Percentiles rank a stretch among this genome's conserved stretches.
Evolutionary conservation across 2,797 vertebrate genomes (phyloP).

Genomic region (Spinus pinus): DNA sequence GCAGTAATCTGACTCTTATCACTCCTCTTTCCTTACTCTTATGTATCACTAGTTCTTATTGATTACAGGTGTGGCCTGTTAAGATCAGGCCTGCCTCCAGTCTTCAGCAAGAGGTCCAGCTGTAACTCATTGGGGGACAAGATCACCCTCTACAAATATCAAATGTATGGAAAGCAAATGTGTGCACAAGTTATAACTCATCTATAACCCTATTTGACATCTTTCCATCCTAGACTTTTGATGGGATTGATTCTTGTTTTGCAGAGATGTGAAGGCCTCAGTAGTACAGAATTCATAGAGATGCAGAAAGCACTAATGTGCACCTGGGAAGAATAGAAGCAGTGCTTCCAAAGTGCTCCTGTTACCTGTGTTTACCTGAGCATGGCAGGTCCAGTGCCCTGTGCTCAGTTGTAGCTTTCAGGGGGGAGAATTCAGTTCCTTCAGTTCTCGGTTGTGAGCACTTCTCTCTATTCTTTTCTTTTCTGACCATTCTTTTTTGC

Average conservation of each 20-base stretch:
- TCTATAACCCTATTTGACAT: neutral
- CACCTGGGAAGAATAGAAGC: neutral
- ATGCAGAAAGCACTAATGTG: neutral
- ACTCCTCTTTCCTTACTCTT: too few species aligned
- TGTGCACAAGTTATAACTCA: neutral
- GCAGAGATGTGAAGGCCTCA: neutral
- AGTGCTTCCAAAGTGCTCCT: neutral
- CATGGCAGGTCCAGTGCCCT: neutral
- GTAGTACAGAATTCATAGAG: neutral
- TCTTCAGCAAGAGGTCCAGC: too few species aligned
- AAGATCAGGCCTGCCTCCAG: too few species aligned
- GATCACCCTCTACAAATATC: too few species aligned
- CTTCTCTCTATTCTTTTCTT: neutral
- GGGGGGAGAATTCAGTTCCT: fast-evolving
- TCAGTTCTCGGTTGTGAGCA: neutral
- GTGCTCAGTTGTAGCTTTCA: neutral
- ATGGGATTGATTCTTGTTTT: neutral
- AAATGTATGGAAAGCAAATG: neutral
- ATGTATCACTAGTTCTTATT: too few species aligned
- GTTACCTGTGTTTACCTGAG: neutral
- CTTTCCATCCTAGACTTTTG: neutral
- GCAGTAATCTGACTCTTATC: too few species aligned
- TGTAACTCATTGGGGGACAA: too few species aligned
- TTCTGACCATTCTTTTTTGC: neutral
- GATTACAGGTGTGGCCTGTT: too few species aligned